These are phyloP conservation scores for Brachionus plicatilis DNA, from an alignment of 1,140 invertebrate species.

Conservation along the genomic window DNA sequence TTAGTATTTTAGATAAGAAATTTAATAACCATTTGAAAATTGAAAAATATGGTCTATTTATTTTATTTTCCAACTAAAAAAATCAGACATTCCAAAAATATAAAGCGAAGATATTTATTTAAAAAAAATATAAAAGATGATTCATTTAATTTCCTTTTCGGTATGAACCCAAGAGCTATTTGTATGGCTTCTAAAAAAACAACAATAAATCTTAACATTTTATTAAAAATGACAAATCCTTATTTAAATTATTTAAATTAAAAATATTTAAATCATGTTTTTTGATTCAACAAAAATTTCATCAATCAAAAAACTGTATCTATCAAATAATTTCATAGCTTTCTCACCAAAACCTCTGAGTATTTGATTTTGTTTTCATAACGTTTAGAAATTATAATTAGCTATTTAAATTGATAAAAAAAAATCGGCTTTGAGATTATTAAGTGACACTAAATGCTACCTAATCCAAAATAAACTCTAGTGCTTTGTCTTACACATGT, in stretches of 20 bases:
- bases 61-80: not conserved
- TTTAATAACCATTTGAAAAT: not conserved
- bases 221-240: not conserved
- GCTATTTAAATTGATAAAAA: not conserved
- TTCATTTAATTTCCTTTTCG: not conserved
- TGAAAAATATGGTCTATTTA: not conserved
- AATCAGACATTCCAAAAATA: not conserved
- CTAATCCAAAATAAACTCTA: not conserved
- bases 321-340: not conserved
- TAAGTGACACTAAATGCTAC: not conserved
- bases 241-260: too few species aligned
- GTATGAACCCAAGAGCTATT: not conserved
- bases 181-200: not conserved
- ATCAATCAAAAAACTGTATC: not conserved
- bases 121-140: not conserved
- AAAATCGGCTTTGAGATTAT: not conserved
- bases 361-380: too few species aligned
- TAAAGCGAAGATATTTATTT: not conserved
- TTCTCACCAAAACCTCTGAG: too few species aligned
- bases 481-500: not conserved
- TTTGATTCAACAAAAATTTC: not conserved
- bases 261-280: not conserved
- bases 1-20: not conserved
- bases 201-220: not conserved
- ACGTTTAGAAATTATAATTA: too few species aligned